These are phyloP conservation scores for Dyspetes luteomarginatus DNA, from an alignment of 2,888 invertebrate genomes.

Conservation along the genomic window DNA sequence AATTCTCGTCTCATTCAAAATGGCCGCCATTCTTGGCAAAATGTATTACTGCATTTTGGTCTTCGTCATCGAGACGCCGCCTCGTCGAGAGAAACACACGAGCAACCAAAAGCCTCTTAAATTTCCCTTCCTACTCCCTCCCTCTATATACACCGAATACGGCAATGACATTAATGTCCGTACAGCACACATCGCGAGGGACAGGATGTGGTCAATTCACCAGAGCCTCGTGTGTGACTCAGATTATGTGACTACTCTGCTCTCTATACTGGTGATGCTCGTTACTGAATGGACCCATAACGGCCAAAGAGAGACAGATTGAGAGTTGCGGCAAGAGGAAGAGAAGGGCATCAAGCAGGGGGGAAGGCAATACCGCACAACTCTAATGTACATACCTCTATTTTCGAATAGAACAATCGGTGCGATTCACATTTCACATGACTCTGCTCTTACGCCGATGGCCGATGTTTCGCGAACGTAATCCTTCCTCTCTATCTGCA, in stretches of 20 bases:
- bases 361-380: too few relatives aligned
- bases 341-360: conserved; percentile 52
- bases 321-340: conserved; percentile 29
- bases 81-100: conserved; percentile 30
- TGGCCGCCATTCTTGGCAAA: neutral
- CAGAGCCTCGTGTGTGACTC: conserved; percentile 76
- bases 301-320: conserved; percentile 39
- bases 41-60: neutral
- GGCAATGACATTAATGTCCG: conserved; percentile 79
- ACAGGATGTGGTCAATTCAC: conserved; percentile 82
- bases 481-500: conserved; percentile 39
- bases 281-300: conserved; percentile 62
- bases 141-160: conserved; percentile 65
- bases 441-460: conserved; percentile 39
- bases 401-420: conserved; percentile 64
- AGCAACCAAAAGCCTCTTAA: conserved; percentile 60
- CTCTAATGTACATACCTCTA: neutral
- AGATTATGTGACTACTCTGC: conserved; percentile 71
- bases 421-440: conserved; percentile 63
- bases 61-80: conserved; percentile 9
- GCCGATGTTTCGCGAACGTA: conserved; percentile 55
- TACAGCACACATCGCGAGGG: conserved; percentile 73
- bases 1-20: conserved; percentile 2
- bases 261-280: conserved; percentile 51
- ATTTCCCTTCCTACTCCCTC: conserved; percentile 68